A percentile compares a stretch with the other conserved stretches of the same genome.
Evolutionary conservation across 2,797 vertebrate species (phyloP).

Genomic region (Leptoclinus maculatus): DNA sequence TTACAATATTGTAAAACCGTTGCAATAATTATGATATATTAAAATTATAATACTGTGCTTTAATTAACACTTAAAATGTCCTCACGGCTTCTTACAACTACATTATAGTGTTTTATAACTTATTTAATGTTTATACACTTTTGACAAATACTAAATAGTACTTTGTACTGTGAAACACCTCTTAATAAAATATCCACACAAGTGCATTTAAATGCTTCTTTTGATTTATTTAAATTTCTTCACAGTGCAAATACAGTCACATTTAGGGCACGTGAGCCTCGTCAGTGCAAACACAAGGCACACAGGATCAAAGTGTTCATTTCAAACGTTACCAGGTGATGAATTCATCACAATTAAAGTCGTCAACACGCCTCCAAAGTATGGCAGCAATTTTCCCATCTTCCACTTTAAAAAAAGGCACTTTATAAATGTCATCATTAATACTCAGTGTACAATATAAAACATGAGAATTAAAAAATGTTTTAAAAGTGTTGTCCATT

Average conservation of each 20-base stretch:
- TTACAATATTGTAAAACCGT: too few species aligned
- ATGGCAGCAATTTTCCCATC: background rate
- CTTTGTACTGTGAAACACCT: background rate
- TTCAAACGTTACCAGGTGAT: slow-evolving; percentile 15
- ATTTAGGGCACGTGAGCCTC: slow-evolving; percentile 63
- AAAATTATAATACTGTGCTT: too few species aligned
- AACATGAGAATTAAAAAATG: slow-evolving; percentile 21
- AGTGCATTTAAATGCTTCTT: slow-evolving; percentile 16
- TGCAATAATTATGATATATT: too few species aligned
- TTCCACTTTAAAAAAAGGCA: background rate
- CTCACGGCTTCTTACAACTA: background rate
- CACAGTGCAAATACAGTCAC: slow-evolving; percentile 76
- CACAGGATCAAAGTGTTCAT: slow-evolving; percentile 33
- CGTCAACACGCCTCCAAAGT: slow-evolving; percentile 3
- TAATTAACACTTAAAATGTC: background rate
- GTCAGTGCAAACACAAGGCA: slow-evolving; percentile 75
- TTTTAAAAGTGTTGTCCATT: background rate
- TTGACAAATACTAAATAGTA: background rate
- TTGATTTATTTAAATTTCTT: slow-evolving; percentile 68
- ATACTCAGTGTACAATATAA: slow-evolving; percentile 4
- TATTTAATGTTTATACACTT: background rate
- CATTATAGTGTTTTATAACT: background rate
- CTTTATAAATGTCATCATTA: background rate
- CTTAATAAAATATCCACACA: background rate
- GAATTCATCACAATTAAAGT: slow-evolving; percentile 34